Percentiles rank a stretch among this genome's conserved stretches.
Evolutionary conservation across 1,140 invertebrate species (phyloP).

Genomic region (Brevipalpus yothersi): DNA sequence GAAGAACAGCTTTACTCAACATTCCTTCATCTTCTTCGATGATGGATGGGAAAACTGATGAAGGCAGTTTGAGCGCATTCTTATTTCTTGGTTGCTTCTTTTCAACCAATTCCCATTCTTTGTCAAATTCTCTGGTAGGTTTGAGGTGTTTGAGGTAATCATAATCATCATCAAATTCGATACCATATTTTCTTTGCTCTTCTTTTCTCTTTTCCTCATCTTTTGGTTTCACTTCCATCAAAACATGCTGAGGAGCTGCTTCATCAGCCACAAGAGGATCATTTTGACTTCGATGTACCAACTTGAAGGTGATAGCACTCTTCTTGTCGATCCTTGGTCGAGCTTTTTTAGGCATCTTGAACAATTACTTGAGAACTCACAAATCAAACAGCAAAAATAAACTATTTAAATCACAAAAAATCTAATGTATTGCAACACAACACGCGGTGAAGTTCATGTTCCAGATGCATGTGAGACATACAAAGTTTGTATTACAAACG

Average conservation of each 20-base stretch:
- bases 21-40: constrained; percentile 67
- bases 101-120: constrained; percentile 14
- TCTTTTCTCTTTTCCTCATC: constrained; percentile 33
- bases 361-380: not conserved
- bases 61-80: constrained; percentile 39
- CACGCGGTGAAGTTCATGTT: no score
- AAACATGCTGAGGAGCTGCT: constrained; percentile 56
- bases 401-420: not conserved
- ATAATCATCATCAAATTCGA: constrained; percentile 87
- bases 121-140: constrained; percentile 24
- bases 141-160: constrained; percentile 80
- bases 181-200: constrained; percentile 68
- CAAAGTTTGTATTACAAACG: no score
- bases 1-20: constrained; percentile 50
- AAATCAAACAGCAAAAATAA: not conserved
- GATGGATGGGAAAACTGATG: constrained; percentile 68
- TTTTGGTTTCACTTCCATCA: constrained; percentile 25
- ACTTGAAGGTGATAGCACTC: constrained; percentile 62
- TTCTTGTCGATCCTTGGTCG: constrained; percentile 70
- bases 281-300: constrained; percentile 71
- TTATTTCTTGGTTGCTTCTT: not conserved
- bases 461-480: no score
- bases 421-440: no score
- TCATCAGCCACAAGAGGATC: constrained; percentile 72
- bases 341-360: constrained; percentile 29